phyloP scores from a whole-genome alignment of 2,113 vertebrate species.

The Ia io region DNA sequence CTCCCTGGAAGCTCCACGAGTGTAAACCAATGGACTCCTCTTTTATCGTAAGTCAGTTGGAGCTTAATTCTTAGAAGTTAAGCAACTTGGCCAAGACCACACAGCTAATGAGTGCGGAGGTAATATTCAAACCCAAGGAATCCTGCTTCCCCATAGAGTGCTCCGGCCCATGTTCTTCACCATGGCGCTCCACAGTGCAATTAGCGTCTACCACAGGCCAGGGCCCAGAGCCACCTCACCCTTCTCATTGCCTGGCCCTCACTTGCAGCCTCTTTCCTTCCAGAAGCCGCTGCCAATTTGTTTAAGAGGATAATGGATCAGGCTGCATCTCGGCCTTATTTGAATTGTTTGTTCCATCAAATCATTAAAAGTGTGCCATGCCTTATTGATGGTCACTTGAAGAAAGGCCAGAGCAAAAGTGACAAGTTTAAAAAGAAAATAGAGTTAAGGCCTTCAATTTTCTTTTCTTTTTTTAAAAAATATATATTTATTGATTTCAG shows the following conservation, averaged over 20 bases:
- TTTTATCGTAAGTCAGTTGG: neutral
- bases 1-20: neutral
- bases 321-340: neutral
- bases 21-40: neutral
- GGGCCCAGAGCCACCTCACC: neutral
- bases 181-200: rapidly evolving
- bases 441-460: neutral
- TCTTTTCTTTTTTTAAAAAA: neutral
- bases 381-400: neutral
- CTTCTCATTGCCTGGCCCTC: neutral
- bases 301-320: neutral
- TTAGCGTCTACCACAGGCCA: neutral
- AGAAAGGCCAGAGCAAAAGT: neutral
- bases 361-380: neutral
- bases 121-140: neutral
- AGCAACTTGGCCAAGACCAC: neutral
- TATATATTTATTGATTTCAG: too few relatives aligned
- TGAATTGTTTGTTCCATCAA: neutral
- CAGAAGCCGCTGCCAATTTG: neutral
- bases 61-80: slow-evolving; percentile 19
- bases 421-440: neutral
- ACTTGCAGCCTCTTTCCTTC: neutral
- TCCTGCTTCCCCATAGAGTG: neutral
- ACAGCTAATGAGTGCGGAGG: neutral
- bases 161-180: neutral